Evolutionary conservation across 2,888 invertebrate genomes (phyloP), one percentile per base, ranked within the genome.

Genomic region (Nymphalis urticae): DNA sequence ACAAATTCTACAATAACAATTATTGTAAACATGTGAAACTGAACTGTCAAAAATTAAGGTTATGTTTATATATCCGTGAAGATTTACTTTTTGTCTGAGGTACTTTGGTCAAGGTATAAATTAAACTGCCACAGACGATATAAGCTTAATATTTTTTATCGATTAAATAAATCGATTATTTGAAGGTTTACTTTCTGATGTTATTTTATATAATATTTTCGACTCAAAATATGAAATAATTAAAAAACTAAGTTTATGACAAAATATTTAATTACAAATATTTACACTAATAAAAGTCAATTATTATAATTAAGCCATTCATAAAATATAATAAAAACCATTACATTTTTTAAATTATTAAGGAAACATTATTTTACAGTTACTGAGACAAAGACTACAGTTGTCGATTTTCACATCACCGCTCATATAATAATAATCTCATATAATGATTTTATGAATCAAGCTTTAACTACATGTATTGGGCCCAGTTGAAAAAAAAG

Each of bases 31-130:
- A 58, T 58, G 58, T 58, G 58, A 58, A 42, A 58, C 42, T 42
- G 36, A 58, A 42, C 9, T 58, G 58, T 58, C 58, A 60, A 10
- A 54, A 53, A 47, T 60, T 66, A 47, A 53, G 66, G 66, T 66
- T 66, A 66, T 60, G 51, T 60, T 60, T 60, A 53, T 32, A 9
- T n/a, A 16, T 19, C 6, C 1, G 24, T 10, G 13, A 21, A 13
- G 24, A 1, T 21, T 13, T 13, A 3, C 3, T 13, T 21, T 21
- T 8, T 4, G 6, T 8, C 2, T 21, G 21, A 21, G 21, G 21
- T n/a, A 8, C 7, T 58, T 17, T 58, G 16, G 32, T 8, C 56
- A 56, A 50, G 9, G 19, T n/a, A 5, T n/a, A 50, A 50, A n/a
- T 8, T n/a, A 48, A 17, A 48, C 13, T 13, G 3, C 4, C 50